phyloP scores from a whole-genome alignment of 37 sponge, comb jelly and placozoan species.

The Halichondria panicea region DNA sequence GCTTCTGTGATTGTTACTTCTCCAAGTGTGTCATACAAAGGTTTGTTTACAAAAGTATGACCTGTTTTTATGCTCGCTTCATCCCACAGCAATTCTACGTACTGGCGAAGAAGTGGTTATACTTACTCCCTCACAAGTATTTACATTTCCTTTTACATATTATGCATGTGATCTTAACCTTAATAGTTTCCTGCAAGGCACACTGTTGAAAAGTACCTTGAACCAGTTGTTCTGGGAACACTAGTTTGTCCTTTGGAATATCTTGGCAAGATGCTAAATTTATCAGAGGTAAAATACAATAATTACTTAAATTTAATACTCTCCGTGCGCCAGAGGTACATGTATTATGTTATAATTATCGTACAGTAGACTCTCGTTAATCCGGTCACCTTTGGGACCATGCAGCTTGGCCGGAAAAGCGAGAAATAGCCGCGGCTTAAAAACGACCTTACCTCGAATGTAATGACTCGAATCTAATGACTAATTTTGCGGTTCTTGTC shows the following conservation, averaged over 20 bases:
- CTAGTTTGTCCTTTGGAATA: conserved; percentile 78
- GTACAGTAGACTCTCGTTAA: too few species aligned
- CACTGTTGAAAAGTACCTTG: conserved; percentile 43
- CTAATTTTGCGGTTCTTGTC: too few species aligned
- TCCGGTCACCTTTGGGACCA: too few species aligned
- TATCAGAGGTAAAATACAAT: conserved; percentile 67
- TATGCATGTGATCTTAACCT: background rate
- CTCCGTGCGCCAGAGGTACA: background rate
- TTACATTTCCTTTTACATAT: background rate
- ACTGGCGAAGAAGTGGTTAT: conserved; percentile 36
- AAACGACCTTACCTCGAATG: too few species aligned
- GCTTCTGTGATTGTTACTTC: conserved; percentile 84
- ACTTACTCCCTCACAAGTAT: conserved; percentile 58
- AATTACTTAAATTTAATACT: background rate
- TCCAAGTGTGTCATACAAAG: conserved; percentile 91
- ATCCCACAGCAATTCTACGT: conserved; percentile 12
- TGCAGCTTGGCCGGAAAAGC: too few species aligned
- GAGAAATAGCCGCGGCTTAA: too few species aligned
- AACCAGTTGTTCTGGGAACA: conserved; percentile 85
- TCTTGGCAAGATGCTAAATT: conserved; percentile 65
- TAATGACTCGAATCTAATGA: too few species aligned
- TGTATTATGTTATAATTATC: too few species aligned
- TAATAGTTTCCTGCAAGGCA: conserved; percentile 29
- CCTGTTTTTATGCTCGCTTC: background rate
- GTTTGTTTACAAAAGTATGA: conserved; percentile 21